These are phyloP conservation scores for Penaeus vannamei DNA, from an alignment of 1,140 invertebrate species.

Conservation along the genomic window DNA sequence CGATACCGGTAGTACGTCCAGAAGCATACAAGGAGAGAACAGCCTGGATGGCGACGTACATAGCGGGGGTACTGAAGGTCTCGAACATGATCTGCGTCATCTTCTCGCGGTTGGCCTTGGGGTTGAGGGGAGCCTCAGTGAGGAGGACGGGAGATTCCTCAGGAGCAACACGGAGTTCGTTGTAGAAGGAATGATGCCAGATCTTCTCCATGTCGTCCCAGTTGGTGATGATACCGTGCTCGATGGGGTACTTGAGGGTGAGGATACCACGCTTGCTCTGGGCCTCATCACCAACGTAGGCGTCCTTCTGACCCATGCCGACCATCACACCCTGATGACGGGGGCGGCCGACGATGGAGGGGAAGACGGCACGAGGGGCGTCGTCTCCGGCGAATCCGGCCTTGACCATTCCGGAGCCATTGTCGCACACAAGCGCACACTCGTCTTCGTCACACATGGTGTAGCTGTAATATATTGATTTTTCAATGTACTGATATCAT, in stretches of 20 bases:
- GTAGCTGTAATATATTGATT: too few species aligned
- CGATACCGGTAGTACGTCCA: slow-evolving; percentile 95
- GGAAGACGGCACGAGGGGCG: slow-evolving; percentile 94
- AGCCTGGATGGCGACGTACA: slow-evolving; percentile 94
- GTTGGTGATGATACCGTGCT: slow-evolving; percentile 93
- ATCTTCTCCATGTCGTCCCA: slow-evolving; percentile 98
- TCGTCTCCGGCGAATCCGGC: slow-evolving; percentile 97
- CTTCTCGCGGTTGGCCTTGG: slow-evolving; percentile 89
- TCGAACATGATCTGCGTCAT: slow-evolving; percentile 95
- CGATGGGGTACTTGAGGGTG: slow-evolving; percentile 3
- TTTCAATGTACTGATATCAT: too few species aligned
- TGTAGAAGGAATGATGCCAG: slow-evolving; percentile 96
- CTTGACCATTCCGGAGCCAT: slow-evolving; percentile 97
- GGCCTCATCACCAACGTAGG: slow-evolving; percentile 96
- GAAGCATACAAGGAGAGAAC: slow-evolving; percentile 92
- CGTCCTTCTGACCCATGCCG: slow-evolving; percentile 98
- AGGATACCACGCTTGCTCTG: slow-evolving; percentile 90
- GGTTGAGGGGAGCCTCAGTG: slow-evolving; percentile 90
- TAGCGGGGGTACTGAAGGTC: slow-evolving; percentile 92
- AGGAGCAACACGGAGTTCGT: slow-evolving; percentile 94
- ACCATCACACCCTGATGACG: slow-evolving; percentile 89
- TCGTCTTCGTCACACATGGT: slow-evolving; percentile 74
- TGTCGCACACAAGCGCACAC: slow-evolving; percentile 84
- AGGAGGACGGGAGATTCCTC: slow-evolving; percentile 93
- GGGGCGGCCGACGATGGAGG: slow-evolving; percentile 78